Evolutionary conservation across 2,888 invertebrate genomes (phyloP).

Genomic region (Linnaemya vulpina): DNA sequence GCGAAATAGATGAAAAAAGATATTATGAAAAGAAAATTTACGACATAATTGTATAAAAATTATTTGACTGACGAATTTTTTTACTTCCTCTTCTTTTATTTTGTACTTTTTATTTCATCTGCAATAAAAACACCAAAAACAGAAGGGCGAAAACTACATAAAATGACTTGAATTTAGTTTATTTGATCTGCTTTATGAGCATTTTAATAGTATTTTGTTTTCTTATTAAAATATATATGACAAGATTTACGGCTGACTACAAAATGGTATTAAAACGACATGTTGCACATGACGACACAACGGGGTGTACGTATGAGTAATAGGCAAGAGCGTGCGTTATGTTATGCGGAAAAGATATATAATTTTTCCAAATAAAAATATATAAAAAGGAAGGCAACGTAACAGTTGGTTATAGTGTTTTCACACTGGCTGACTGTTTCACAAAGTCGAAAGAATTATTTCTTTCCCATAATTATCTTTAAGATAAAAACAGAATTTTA

Average conservation of each 20-base stretch:
- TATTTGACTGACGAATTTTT: slow-evolving; percentile 31
- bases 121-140: not conserved
- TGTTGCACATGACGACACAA: too few species aligned
- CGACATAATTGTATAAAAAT: slow-evolving; percentile 61
- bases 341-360: too few species aligned
- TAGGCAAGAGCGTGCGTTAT: too few species aligned
- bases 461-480: too few species aligned
- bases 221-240: not conserved
- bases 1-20: slow-evolving; percentile 2
- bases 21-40: slow-evolving; percentile 36
- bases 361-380: too few species aligned
- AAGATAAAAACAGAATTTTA: too few species aligned
- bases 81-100: slow-evolving; percentile 10
- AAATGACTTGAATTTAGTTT: not conserved
- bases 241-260: not conserved
- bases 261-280: not conserved
- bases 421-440: too few species aligned
- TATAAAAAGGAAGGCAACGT: too few species aligned
- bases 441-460: too few species aligned
- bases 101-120: not conserved
- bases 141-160: not conserved
- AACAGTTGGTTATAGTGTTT: too few species aligned
- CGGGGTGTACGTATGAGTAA: too few species aligned
- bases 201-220: not conserved
- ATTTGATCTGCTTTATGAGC: not conserved